Conservation (phyloP, 1,140 invertebrate genomes). For the Magallana ariakensis region DNA sequence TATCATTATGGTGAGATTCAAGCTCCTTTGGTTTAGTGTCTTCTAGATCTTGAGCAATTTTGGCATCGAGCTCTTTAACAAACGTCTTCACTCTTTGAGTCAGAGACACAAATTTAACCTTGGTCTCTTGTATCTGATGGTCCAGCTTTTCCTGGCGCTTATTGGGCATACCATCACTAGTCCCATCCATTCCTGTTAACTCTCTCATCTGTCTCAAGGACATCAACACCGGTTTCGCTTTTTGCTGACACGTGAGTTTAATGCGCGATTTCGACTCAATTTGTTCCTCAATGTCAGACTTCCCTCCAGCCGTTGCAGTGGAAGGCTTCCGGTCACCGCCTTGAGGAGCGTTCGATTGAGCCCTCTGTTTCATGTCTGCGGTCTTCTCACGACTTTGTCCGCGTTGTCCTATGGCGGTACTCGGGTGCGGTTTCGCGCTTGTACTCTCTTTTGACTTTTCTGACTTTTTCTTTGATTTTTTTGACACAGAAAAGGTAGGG, state of each 20-base stretch:
- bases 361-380: slow-evolving; percentile 19
- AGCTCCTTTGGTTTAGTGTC: slow-evolving; percentile 38
- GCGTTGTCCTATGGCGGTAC: not conserved
- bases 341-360: not conserved
- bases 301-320: slow-evolving; percentile 20
- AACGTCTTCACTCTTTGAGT: slow-evolving; percentile 37
- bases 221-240: slow-evolving; percentile 52
- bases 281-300: slow-evolving; percentile 30
- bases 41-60: slow-evolving; percentile 47
- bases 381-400: not conserved
- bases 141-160: slow-evolving; percentile 36
- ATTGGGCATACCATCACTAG: slow-evolving; percentile 49
- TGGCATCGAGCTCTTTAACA: slow-evolving; percentile 39
- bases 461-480: slow-evolving; percentile 18
- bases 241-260: not conserved
- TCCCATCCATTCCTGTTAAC: slow-evolving; percentile 52
- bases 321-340: not conserved
- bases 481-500: slow-evolving; percentile 31
- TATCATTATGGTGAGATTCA: slow-evolving; percentile 38
- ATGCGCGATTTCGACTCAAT: slow-evolving; percentile 56
- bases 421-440: not conserved
- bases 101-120: slow-evolving; percentile 24
- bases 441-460: slow-evolving; percentile 3
- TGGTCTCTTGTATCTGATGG: slow-evolving; percentile 28
- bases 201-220: slow-evolving; percentile 57